These are phyloP conservation scores for Coleophora deauratella DNA, from an alignment of 2,888 invertebrate species.

Conservation along the genomic window DNA sequence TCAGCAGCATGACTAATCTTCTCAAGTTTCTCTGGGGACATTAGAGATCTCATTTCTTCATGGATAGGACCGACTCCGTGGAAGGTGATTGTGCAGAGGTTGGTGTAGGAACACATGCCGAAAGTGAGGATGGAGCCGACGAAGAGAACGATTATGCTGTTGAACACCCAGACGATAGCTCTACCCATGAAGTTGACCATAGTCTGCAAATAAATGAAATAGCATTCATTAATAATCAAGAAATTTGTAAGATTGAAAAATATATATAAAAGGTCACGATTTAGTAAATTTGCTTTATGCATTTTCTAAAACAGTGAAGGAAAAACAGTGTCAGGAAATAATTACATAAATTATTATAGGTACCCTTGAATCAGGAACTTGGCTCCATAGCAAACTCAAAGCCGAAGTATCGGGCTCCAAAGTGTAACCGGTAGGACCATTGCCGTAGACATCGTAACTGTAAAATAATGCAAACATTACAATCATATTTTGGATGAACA, in stretches of 20 bases:
- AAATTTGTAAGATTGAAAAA: no score
- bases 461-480: conserved; percentile 16
- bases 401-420: conserved; percentile 53
- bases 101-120: conserved; percentile 75
- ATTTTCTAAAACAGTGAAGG: no score
- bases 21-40: conserved; percentile 75
- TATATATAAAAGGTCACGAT: no score
- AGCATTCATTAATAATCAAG: conserved; percentile 1
- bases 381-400: conserved; percentile 53
- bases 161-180: conserved; percentile 49
- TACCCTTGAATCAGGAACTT: conserved; percentile 60
- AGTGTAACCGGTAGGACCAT: conserved; percentile 33
- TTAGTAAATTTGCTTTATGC: no score
- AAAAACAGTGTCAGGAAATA: no score
- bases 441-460: conserved; percentile 54
- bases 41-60: conserved; percentile 70
- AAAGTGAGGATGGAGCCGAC: conserved; percentile 59
- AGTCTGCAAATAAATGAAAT: conserved; percentile 38
- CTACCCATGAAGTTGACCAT: conserved; percentile 47
- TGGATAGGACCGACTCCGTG: conserved; percentile 75
- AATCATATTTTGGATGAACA: no score
- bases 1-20: conserved; percentile 73
- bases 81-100: conserved; percentile 75
- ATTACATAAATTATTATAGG: conserved; percentile 11
- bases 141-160: conserved; percentile 61